Evolutionary conservation across 1,140 invertebrate species (phyloP).

Genomic region (Cotesia glomerata): DNA sequence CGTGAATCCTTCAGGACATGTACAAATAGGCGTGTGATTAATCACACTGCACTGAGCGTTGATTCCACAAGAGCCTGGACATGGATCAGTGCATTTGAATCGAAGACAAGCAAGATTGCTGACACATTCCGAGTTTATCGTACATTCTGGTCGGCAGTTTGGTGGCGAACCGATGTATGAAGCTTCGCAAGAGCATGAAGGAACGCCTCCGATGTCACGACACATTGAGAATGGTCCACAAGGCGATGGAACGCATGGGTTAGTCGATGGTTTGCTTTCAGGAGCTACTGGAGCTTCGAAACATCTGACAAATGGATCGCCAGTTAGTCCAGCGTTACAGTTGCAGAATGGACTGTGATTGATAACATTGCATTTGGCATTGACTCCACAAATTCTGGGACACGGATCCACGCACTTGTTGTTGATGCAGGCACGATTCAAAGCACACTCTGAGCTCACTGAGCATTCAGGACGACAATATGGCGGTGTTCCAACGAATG

Average conservation of each 20-base stretch:
- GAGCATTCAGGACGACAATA: constrained; percentile 80
- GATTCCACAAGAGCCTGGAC: constrained; percentile 62
- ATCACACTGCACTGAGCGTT: constrained; percentile 62
- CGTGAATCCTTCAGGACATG: constrained; percentile 63
- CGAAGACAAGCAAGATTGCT: constrained; percentile 54
- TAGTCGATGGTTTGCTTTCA: background rate
- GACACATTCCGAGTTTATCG: constrained; percentile 53
- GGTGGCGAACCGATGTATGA: constrained; percentile 62
- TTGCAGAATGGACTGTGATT: constrained; percentile 71
- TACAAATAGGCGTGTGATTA: constrained; percentile 65
- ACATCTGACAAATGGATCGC: constrained; percentile 75
- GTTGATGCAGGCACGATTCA: constrained; percentile 76
- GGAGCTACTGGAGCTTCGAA: constrained; percentile 49
- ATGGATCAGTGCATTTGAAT: constrained; percentile 61
- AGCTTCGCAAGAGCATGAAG: constrained; percentile 60
- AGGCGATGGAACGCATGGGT: constrained; percentile 61
- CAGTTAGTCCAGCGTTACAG: constrained; percentile 69
- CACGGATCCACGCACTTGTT: constrained; percentile 83
- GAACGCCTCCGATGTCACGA: constrained; percentile 50
- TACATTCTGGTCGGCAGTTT: constrained; percentile 61
- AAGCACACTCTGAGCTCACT: constrained; percentile 77
- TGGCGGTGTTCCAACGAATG: constrained; percentile 76
- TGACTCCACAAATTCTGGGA: constrained; percentile 78
- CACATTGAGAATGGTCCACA: constrained; percentile 61
- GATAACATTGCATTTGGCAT: constrained; percentile 73